Base-by-base conservation (phyloP, 2,888 invertebrate species). In the Eupeodes latifasciatus region DNA sequence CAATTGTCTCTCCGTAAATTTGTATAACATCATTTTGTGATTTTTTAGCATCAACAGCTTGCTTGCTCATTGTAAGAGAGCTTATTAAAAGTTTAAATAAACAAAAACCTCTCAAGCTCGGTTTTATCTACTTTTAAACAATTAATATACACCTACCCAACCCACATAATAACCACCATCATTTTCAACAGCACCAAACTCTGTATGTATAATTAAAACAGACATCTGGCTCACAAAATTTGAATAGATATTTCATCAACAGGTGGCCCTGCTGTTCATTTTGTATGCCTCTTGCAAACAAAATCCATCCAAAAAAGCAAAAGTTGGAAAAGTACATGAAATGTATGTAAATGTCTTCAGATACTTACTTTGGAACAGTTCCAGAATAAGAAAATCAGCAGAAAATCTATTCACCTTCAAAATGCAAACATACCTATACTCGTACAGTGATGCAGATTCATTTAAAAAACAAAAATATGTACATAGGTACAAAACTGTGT, bases 201-300 rank as follows among this genome's bases (percentile, higher is more conserved):
- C 12, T 34, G 11, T 47, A 11, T 47, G 11, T 34, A 6, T 34
- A 7, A 34, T 14, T 44, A 62, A 16, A 62, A 5, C 62, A 62
- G 40, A 62, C 61, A 62, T 19, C 40, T 62, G 62, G 16, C 11
- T 16, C 11, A 27, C 27, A 27, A 16, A 40, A 16, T 61, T 55
- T 62, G 10, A 16, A 16, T 4, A 62, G 10, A 62, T 62, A n/a
- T 62, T 36, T 36, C 51, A 36, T 67, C 16, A 67, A 51, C 67
- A 67, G 67, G 51, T 67, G 61, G 61, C 3, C 0, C n/a, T 61
- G 67, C 5, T 51, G 10, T 34, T 53, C 1, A 36, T n/a, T 67
- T 36, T n/a, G 3, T 51, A n/a, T 51, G 49, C n/a, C 9, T 34
- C 14, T 66, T n/a, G 5, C 51, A 67, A 53, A 67, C 16, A 36